phyloP scores from a whole-genome alignment of 2,797 vertebrate genomes.

The Cossypha niveicapilla region DNA sequence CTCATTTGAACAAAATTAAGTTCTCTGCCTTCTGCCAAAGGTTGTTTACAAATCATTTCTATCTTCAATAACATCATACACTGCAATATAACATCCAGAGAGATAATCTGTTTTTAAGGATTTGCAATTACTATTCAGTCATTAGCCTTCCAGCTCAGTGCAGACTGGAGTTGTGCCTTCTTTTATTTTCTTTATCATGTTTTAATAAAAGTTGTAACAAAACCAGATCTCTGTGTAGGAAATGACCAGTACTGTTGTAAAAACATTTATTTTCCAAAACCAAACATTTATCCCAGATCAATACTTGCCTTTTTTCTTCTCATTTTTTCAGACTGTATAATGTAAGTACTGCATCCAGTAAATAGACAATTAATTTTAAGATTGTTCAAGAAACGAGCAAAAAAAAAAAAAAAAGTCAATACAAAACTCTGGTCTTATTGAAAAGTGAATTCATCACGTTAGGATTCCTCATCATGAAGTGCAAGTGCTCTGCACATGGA shows the following conservation, averaged over 20 bases:
- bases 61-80: conserved; percentile 56
- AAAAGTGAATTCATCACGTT: neutral
- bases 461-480: neutral
- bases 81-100: conserved; percentile 57
- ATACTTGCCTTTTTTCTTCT: neutral
- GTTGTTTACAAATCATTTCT: conserved; percentile 74
- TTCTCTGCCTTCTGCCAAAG: conserved; percentile 67
- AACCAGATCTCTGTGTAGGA: neutral
- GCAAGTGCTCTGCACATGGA: neutral
- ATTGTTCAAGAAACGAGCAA: neutral
- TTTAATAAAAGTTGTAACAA: conserved; percentile 19
- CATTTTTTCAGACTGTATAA: neutral
- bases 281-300: neutral
- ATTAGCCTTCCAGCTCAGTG: conserved; percentile 44
- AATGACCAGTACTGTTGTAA: conserved; percentile 4
- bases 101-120: conserved; percentile 77
- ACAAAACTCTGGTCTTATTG: neutral
- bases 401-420: neutral
- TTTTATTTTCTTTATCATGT: conserved; percentile 43
- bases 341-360: neutral
- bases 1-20: conserved; percentile 76
- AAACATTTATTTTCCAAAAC: neutral
- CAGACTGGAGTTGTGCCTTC: conserved; percentile 52
- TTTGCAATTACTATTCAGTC: conserved; percentile 71
- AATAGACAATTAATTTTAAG: neutral